phyloP scores from a whole-genome alignment of 2,888 invertebrate genomes.

The Oscheius sp. region DNA sequence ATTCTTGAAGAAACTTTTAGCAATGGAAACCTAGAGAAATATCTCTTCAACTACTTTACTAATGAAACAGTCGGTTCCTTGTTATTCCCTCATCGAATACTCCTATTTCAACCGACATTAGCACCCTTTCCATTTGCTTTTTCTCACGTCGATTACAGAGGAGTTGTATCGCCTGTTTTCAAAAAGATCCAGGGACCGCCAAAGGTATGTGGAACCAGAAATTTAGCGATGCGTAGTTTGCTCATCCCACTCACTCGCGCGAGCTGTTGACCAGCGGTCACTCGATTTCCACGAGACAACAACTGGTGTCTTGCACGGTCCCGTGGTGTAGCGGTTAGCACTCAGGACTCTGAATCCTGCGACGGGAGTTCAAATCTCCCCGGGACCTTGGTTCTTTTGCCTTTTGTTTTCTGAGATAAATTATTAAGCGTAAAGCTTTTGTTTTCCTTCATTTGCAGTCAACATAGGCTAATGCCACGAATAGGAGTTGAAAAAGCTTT shows the following conservation, averaged over 20 bases:
- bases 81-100: constrained; percentile 1
- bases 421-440: too few relatives aligned
- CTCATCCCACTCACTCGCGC: not conserved
- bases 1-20: not conserved
- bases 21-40: not conserved
- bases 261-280: not conserved
- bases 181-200: constrained; percentile 20
- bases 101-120: constrained; percentile 17
- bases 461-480: too few relatives aligned
- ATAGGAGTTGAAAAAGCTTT: not conserved
- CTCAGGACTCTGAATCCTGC: constrained; percentile 56
- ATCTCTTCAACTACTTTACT: not conserved
- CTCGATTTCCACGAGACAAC: not conserved
- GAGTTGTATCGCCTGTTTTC: not conserved
- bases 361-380: constrained; percentile 36
- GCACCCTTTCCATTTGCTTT: constrained; percentile 5
- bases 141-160: not conserved
- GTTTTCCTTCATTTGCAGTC: not conserved
- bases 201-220: constrained; percentile 11
- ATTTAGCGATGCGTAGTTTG: too few relatives aligned
- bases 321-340: constrained; percentile 51
- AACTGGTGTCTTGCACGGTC: constrained; percentile 7
- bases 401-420: too few relatives aligned
- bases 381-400: constrained; percentile 15
- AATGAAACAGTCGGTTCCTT: constrained; percentile 4